phyloP scores from a whole-genome alignment of 92 coral and sea anemone genomes.

The Epizoanthus scotinus region DNA sequence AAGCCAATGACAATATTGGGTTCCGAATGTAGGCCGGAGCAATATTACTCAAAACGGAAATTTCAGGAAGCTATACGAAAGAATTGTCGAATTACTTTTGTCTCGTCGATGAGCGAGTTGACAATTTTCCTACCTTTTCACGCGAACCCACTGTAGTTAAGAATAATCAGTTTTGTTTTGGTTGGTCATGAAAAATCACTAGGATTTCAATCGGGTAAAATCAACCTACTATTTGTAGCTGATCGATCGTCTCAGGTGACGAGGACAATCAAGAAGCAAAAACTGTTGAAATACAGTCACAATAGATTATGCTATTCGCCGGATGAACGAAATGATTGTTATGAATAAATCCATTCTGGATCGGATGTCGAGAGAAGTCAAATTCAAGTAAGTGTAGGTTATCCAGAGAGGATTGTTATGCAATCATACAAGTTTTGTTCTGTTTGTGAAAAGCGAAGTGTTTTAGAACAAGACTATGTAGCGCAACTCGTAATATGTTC shows the following conservation, averaged over 20 bases:
- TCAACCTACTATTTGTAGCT: neutral
- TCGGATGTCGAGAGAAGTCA: neutral
- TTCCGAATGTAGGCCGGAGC: constrained; percentile 25
- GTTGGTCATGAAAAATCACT: neutral
- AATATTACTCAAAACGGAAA: constrained; percentile 29
- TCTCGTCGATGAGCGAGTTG: constrained; percentile 3
- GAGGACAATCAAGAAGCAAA: neutral
- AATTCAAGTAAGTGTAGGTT: neutral
- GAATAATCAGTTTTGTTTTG: constrained; percentile 5
- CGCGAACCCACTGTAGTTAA: neutral
- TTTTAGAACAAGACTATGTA: neutral
- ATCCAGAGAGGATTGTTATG: neutral
- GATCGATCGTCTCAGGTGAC: neutral
- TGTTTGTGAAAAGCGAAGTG: neutral
- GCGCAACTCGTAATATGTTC: neutral
- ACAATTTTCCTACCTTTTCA: constrained; percentile 5
- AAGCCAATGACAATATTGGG: constrained; percentile 35
- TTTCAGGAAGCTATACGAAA: constrained; percentile 20
- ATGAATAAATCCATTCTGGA: neutral
- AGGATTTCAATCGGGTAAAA: neutral
- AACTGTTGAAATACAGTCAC: constrained; percentile 13
- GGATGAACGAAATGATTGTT: constrained; percentile 9
- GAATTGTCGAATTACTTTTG: constrained; percentile 19
- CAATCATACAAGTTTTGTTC: neutral
- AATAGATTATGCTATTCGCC: neutral